Evolutionary conservation across 2,888 invertebrate species (phyloP), one percentile per base, ranked within the genome.

Genomic region (Pollenia angustigena): DNA sequence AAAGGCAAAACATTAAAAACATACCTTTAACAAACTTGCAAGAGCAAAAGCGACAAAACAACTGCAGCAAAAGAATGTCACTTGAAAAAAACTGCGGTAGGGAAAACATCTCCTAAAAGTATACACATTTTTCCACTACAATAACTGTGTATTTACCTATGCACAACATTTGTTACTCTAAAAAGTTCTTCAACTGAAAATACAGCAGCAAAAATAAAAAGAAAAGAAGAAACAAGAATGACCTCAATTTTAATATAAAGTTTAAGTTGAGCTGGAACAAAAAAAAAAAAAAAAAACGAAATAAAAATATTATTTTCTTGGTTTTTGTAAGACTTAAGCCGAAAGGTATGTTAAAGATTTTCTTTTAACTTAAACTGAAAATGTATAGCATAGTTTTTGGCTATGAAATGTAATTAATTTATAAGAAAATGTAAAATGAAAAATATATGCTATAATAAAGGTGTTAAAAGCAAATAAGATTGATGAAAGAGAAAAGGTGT

Each of bases 201-300:
- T 8, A 40, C 18, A 62, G 4, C 14, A 6, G 32, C 32, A 32
- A 32, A 32, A 60, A 81, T 18, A 40, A 44, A 40, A 32, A 79
- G 48, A 42, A 54, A 18, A 60, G 32, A 46, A 42, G 18, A 76
- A 81, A 72, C 68, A 74, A 76, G 56, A 23, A 76, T 86, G 86
- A 81, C 86, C 86, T 81, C 83, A 83, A 83, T 86, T 83, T 83
- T 58, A 66, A 54, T 58, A 83, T 75, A 68, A 83, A 83, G 46
- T 86, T 81, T 83, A 72, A 54, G 66, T 72, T 64, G 48, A 23
- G 42, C 12, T 52, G 11, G 16, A 66, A 23, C 12, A 40, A 48
- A 62, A 40, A 64, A 50, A 8, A 56, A 40, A 48, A 62, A 40
- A 64, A 50, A 8, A 56, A 58, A 42, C 2, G 56, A 11, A 12